Conservation (phyloP, 2,113 vertebrate genomes). For the Sorex araneus region DNA sequence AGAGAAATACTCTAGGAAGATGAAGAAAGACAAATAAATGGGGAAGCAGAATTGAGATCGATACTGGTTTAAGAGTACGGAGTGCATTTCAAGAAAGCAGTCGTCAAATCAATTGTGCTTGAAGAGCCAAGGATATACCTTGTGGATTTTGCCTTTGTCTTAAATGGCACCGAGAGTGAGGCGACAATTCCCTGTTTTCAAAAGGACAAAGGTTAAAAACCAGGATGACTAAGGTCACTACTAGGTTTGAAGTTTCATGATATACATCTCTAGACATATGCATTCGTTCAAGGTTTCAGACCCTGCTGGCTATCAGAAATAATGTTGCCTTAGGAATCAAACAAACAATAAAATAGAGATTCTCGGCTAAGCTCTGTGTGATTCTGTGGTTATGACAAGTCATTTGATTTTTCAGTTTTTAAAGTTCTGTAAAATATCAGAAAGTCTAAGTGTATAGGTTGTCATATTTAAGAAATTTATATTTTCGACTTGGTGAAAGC, state of each 20-base stretch:
- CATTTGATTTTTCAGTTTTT: neutral
- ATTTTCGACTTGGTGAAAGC: neutral
- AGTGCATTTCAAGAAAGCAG: slow-evolving; percentile 47
- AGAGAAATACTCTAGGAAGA: slow-evolving; percentile 19
- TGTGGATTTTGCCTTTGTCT: neutral
- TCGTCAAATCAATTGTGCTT: neutral
- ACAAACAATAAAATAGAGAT: neutral
- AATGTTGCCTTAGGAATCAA: neutral
- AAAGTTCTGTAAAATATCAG: neutral
- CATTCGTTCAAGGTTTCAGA: neutral
- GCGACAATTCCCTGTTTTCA: neutral
- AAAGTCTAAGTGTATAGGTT: neutral
- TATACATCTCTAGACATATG: neutral
- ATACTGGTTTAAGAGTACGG: neutral
- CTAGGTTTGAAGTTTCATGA: slow-evolving; percentile 15
- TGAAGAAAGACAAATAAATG: slow-evolving; percentile 58
- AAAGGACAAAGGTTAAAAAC: neutral
- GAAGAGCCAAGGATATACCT: neutral
- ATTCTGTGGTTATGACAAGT: neutral
- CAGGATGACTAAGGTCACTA: neutral
- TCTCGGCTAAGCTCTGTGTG: neutral
- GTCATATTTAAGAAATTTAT: neutral
- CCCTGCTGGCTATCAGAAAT: neutral
- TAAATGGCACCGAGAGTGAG: neutral
- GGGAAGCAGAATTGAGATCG: slow-evolving; percentile 33